Conservation (phyloP, 2,888 invertebrate species). For the Electrophaes corylata region DNA sequence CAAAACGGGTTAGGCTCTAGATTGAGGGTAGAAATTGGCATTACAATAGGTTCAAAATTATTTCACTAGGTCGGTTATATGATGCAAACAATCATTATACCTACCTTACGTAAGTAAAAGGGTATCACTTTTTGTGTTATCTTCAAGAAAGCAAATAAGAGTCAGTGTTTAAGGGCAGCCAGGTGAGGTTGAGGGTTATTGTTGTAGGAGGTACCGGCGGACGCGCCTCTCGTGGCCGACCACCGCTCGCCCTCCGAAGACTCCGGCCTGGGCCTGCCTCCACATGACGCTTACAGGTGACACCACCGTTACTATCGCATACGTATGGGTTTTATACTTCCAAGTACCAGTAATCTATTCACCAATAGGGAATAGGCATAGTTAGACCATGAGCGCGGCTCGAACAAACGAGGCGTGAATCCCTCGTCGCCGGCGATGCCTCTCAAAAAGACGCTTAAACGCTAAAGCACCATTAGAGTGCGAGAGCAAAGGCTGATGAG, state of each 20-base stretch:
- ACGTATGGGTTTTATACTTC: slow-evolving; percentile 27
- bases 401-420: slow-evolving; percentile 65
- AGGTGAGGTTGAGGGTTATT: slow-evolving; percentile 83
- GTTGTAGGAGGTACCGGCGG: slow-evolving; percentile 83
- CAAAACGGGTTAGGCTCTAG: slow-evolving; percentile 21
- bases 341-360: background rate
- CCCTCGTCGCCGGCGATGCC: slow-evolving; percentile 52
- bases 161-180: slow-evolving; percentile 43
- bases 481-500: slow-evolving; percentile 69
- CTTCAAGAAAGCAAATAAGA: slow-evolving; percentile 12
- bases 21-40: slow-evolving; percentile 14
- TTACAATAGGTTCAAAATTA: slow-evolving; percentile 5
- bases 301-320: slow-evolving; percentile 52
- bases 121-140: slow-evolving; percentile 5
- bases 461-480: slow-evolving; percentile 66
- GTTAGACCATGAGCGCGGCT: slow-evolving; percentile 39
- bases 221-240: slow-evolving; percentile 86
- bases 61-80: background rate
- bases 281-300: slow-evolving; percentile 90
- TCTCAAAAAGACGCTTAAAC: slow-evolving; percentile 63
- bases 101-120: slow-evolving; percentile 4
- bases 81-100: background rate
- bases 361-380: background rate
- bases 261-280: slow-evolving; percentile 96
- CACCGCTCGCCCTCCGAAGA: slow-evolving; percentile 96